A percentile compares a stretch with the other conserved stretches of the same genome.
Conservation (phyloP, 2,113 vertebrate species). For the Hirundichthys speculiger region DNA sequence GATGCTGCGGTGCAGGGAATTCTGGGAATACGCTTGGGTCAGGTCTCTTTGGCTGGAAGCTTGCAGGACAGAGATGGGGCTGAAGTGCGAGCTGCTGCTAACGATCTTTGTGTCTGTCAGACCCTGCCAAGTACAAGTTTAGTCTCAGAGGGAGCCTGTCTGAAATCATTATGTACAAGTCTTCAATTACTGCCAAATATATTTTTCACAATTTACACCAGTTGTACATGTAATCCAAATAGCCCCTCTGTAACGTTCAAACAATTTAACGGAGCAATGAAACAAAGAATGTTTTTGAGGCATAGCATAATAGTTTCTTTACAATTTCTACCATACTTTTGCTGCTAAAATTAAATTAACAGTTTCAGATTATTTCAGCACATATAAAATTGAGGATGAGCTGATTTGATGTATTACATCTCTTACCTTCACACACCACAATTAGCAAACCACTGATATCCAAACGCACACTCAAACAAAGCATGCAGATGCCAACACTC, state of each 20-base stretch:
- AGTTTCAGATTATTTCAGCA: too few relatives aligned
- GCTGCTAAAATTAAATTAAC: too few relatives aligned
- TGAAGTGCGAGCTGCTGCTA: conserved; percentile 71
- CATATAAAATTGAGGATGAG: neutral
- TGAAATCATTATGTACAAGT: neutral
- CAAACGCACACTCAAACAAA: conserved; percentile 13
- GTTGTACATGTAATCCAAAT: too few relatives aligned
- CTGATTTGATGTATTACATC: neutral
- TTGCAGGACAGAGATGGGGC: conserved; percentile 76
- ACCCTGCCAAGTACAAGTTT: conserved; percentile 76
- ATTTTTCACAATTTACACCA: too few relatives aligned
- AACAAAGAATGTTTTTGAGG: too few relatives aligned
- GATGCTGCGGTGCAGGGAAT: conserved; percentile 87
- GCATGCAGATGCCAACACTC: conserved; percentile 52
- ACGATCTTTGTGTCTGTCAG: conserved; percentile 86
- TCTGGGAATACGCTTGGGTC: conserved; percentile 79
- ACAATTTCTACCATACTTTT: too few relatives aligned
- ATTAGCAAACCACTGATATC: conserved; percentile 2
- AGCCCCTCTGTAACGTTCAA: too few relatives aligned
- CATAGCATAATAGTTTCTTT: too few relatives aligned
- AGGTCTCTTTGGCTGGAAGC: conserved; percentile 83
- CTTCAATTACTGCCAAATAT: neutral
- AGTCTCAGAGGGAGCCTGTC: neutral
- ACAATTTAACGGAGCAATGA: too few relatives aligned
- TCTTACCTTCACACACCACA: conserved; percentile 17